These are phyloP conservation scores for Thymelicus lineola DNA, from an alignment of 2,888 invertebrate species.

Conservation along the genomic window DNA sequence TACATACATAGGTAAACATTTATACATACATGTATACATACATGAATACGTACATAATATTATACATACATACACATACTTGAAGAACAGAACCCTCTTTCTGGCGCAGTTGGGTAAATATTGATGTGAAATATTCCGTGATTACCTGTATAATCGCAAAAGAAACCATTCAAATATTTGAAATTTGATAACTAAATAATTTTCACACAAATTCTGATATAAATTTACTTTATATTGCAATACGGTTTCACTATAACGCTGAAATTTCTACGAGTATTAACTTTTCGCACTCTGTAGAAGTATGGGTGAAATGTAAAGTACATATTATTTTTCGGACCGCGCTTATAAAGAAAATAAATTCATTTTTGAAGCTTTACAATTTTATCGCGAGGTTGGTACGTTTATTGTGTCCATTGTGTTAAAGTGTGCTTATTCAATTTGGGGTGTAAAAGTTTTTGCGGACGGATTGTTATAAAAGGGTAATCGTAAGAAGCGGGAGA, in stretches of 20 bases:
- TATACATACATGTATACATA: no score
- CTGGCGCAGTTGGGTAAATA: no score
- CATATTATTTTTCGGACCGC: conserved; percentile 21
- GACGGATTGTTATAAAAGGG: conserved; percentile 44
- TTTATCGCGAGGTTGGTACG: conserved; percentile 14
- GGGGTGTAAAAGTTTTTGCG: conserved; percentile 50
- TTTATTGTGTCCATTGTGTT: conserved; percentile 35
- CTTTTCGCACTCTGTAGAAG: conserved; percentile 16
- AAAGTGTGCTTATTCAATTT: conserved; percentile 48
- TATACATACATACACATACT: no score
- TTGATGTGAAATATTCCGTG: no score
- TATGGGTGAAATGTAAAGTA: conserved; percentile 11
- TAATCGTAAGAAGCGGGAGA: conserved; percentile 45
- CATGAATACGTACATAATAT: no score
- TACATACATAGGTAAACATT: no score
- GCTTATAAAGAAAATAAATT: conserved; percentile 18
- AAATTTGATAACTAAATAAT: no score
- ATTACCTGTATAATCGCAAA: neutral
- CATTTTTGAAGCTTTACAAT: conserved; percentile 28
- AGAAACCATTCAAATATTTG: neutral
- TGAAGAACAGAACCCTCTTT: no score
- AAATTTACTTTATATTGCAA: no score
- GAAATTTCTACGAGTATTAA: neutral
- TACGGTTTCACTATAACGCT: no score
- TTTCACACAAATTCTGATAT: no score